Conservation (phyloP, 1,140 invertebrate species). For the Solenopsis invicta region DNA sequence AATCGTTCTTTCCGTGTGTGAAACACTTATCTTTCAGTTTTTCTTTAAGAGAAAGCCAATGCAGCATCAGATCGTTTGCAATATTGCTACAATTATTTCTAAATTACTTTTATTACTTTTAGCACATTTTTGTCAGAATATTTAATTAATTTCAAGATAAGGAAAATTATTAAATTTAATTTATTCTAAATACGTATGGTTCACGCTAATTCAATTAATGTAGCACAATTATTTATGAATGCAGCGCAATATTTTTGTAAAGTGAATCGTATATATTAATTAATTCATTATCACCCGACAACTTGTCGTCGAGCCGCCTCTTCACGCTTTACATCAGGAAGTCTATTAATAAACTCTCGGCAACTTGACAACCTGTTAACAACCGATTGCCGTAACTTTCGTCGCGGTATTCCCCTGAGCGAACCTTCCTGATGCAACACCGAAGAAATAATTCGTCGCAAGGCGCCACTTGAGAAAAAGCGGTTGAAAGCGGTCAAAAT, state of each 20-base stretch:
- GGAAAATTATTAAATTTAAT: background rate
- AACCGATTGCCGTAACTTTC: slow-evolving; percentile 44
- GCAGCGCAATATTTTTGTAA: background rate
- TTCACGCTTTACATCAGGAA: background rate
- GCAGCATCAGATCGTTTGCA: background rate
- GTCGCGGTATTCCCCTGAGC: slow-evolving; percentile 1
- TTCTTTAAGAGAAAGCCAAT: background rate
- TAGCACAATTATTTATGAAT: background rate
- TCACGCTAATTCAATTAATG: background rate
- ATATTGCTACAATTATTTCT: background rate
- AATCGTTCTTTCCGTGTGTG: no score
- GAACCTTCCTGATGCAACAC: background rate
- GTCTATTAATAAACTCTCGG: slow-evolving; percentile 40
- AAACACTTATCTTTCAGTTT: background rate
- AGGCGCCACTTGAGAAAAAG: background rate
- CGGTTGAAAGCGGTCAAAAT: background rate
- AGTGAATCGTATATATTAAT: background rate
- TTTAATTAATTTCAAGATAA: background rate
- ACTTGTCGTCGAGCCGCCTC: slow-evolving; percentile 1
- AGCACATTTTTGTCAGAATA: background rate
- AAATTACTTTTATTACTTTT: background rate
- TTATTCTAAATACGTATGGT: background rate
- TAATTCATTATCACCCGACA: slow-evolving; percentile 31
- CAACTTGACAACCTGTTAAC: slow-evolving; percentile 53
- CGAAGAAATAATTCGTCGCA: slow-evolving; percentile 25